Conservation (phyloP, 2,888 invertebrate genomes). For the Syrphus vitripennis region DNA sequence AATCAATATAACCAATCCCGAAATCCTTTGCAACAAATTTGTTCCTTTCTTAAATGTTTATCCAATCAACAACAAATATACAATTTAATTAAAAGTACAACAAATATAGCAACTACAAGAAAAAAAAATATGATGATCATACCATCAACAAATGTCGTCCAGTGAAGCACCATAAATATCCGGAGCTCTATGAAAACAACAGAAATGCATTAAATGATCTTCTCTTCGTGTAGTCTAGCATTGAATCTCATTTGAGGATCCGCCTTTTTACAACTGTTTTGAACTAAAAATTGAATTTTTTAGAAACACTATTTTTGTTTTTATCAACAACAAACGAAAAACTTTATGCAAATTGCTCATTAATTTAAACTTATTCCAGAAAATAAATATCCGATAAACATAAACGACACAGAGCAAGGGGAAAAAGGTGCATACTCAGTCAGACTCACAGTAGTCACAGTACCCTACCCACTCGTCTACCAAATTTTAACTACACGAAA, state of each 20-base stretch:
- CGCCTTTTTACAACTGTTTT: background rate
- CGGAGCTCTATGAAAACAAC: background rate
- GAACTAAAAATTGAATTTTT: background rate
- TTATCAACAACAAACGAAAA: background rate
- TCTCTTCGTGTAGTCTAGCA: background rate
- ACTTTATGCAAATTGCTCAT: background rate
- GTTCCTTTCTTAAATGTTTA: no score
- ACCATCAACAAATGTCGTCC: constrained; percentile 21
- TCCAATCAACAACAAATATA: background rate
- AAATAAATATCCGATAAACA: background rate
- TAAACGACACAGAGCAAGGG: background rate
- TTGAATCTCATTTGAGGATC: background rate
- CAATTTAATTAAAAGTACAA: background rate
- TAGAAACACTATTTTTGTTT: background rate
- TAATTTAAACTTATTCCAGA: background rate
- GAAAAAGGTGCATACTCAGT: background rate
- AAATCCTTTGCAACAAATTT: no score
- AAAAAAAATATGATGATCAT: background rate
- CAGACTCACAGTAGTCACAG: background rate
- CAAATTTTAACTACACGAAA: background rate
- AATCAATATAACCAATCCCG: no score
- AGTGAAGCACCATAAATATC: background rate
- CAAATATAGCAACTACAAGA: background rate
- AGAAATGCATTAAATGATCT: background rate
- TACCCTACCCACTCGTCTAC: no score